Conservation (phyloP, 1,140 invertebrate species). For the Drosophila repletoides region DNA sequence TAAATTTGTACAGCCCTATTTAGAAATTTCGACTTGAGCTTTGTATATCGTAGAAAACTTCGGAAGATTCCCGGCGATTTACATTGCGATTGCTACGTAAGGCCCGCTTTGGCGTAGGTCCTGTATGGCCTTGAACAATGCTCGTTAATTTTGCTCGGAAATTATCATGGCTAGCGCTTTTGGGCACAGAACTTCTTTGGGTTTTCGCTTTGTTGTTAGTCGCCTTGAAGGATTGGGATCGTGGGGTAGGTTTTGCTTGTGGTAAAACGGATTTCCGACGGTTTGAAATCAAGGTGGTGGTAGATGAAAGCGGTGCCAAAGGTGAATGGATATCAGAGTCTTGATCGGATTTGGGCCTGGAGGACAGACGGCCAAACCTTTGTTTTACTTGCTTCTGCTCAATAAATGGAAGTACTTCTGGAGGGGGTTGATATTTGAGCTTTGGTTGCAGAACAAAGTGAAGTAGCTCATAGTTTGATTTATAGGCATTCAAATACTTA, state of each 20-base stretch:
- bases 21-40: neutral
- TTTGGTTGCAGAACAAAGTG: neutral
- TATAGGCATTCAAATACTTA: neutral
- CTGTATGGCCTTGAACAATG: neutral
- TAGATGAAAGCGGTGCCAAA: neutral
- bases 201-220: neutral
- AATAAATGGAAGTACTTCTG: neutral
- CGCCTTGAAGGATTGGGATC: neutral
- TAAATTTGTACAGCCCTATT: no score
- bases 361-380: neutral
- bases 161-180: neutral
- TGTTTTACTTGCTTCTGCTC: neutral
- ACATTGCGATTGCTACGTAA: neutral
- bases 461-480: neutral
- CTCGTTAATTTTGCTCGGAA: neutral
- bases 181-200: neutral
- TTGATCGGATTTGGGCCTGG: neutral
- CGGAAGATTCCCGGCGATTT: neutral
- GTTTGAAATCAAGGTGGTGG: neutral
- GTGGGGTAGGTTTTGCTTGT: neutral
- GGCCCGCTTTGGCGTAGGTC: neutral
- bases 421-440: neutral
- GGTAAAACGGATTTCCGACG: neutral
- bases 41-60: slow-evolving; percentile 2
- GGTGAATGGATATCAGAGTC: no score